Percentiles rank a stretch among this genome's conserved stretches.
phyloP scores from a whole-genome alignment of 2,797 vertebrate genomes.

The Lepidocolaptes lacrymiger region DNA sequence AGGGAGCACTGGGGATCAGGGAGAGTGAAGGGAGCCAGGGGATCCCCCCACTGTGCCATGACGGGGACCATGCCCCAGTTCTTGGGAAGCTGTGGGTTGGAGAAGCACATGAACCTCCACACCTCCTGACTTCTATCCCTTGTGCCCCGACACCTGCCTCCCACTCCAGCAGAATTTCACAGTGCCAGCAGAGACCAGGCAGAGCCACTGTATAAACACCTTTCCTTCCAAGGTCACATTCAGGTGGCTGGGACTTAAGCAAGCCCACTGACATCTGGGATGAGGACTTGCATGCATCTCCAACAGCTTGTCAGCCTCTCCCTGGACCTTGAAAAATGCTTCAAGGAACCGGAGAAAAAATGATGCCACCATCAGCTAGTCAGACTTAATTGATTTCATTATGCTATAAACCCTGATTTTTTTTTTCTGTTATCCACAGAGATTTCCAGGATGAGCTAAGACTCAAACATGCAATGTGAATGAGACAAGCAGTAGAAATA shows the following conservation, averaged over 20 bases:
- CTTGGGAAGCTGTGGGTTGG: background rate
- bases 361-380: constrained; percentile 3
- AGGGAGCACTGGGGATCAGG: accelerated
- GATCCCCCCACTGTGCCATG: background rate
- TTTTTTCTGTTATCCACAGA: background rate
- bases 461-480: background rate
- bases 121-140: background rate
- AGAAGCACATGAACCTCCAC: background rate
- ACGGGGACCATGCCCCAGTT: background rate
- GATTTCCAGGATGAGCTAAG: background rate
- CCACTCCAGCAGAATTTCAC: background rate
- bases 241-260: background rate
- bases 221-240: background rate
- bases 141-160: background rate
- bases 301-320: background rate
- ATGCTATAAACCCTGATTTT: background rate
- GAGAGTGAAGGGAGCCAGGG: background rate
- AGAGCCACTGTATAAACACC: background rate
- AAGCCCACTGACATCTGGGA: background rate
- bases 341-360: background rate
- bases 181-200: background rate
- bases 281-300: background rate
- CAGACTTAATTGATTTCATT: constrained; percentile 23
- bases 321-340: background rate
- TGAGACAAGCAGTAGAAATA: background rate